Base-by-base conservation (phyloP, 2,113 vertebrate genomes). In the Lagenorhynchus albirostris region DNA sequence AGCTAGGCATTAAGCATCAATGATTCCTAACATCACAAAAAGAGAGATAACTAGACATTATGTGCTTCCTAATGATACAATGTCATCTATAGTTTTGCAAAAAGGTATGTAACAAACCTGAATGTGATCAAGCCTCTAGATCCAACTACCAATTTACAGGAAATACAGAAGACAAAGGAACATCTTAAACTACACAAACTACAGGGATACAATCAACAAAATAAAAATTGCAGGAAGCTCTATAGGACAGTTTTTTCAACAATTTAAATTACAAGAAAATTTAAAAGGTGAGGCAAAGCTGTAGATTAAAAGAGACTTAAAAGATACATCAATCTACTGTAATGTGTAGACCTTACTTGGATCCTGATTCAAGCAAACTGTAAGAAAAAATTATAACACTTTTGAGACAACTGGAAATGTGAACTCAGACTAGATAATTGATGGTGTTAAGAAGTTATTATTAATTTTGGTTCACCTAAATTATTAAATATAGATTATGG, bases 311-410 rank as follows among this genome's bases (percentile, higher is more conserved):
- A 94, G 87, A 96, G n/a, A 73, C 6, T 50, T 96, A 20, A 71
- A 81, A 89, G 15, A 83, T 41, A 23, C 6, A n/a, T 55, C 50
- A 67, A 76, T n/a, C 21, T 86, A 62, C 38, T 81, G 1, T 65
- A 88, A 68, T 74, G 18, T 60, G 11, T 68, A 26, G 20, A 63
- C 8, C n/a, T 70, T 63, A 93, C 18, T 14, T 65, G 67, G 62
- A 87, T 82, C 17, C 44, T 79, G 47, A 96, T 44, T 87, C 55
- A 87, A 90, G 23, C 33, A 95, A 74, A 63, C n/a, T 58, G 1
- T 47, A 47, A 96, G n/a, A 81, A 86, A 95, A 92, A 94, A 82
- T 41, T 65, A 62, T n/a, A 38, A 50, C 10, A 95, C 63, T 73
- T 94, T 67, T 31, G 13, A 94, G 21, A 93, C n/a, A 81, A 58